Conservation (phyloP, 2,888 invertebrate genomes). For the Parnassius mnemosyne region DNA sequence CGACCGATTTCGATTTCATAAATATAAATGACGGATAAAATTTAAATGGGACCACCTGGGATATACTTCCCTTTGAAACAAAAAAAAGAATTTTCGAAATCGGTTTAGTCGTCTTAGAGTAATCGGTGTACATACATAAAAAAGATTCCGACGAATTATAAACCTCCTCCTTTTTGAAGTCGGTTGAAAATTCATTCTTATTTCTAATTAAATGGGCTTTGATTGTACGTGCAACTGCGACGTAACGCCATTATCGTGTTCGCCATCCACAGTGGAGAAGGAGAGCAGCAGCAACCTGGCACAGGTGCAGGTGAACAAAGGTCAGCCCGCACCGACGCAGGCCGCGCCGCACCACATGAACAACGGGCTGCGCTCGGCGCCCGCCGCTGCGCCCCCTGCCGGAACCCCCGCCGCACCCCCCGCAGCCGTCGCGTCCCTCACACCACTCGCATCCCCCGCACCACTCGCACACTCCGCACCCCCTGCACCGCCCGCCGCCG, state of each 20-base stretch:
- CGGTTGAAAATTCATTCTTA: too few species aligned
- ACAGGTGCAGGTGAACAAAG: constrained; percentile 72
- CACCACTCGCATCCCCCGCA: constrained; percentile 77
- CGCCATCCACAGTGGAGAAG: constrained; percentile 49
- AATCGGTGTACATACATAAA: too few species aligned
- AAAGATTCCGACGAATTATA: too few species aligned
- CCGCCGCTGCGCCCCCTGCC: constrained; percentile 33
- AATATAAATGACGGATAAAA: too few species aligned
- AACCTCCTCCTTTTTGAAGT: too few species aligned
- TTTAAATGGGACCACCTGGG: too few species aligned
- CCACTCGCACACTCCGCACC: constrained; percentile 25
- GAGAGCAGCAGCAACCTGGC: constrained; percentile 67
- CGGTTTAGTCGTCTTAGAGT: too few species aligned
- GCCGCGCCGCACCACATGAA: constrained; percentile 74
- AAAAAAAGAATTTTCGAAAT: too few species aligned
- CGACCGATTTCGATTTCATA: too few species aligned
- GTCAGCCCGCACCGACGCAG: constrained; percentile 65
- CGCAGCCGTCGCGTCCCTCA: constrained; percentile 28
- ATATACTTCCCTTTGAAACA: too few species aligned
- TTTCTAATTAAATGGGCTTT: too few species aligned
- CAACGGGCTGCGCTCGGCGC: constrained; percentile 61
- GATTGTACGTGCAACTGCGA: neutral
- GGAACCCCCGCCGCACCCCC: constrained; percentile 25
- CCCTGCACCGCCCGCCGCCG: constrained; percentile 61
- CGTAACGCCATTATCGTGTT: neutral